A percentile compares a stretch with the other conserved stretches of the same genome.
phyloP scores from a whole-genome alignment of 1,140 invertebrate species.

The Drosophila pseudoobscura region DNA sequence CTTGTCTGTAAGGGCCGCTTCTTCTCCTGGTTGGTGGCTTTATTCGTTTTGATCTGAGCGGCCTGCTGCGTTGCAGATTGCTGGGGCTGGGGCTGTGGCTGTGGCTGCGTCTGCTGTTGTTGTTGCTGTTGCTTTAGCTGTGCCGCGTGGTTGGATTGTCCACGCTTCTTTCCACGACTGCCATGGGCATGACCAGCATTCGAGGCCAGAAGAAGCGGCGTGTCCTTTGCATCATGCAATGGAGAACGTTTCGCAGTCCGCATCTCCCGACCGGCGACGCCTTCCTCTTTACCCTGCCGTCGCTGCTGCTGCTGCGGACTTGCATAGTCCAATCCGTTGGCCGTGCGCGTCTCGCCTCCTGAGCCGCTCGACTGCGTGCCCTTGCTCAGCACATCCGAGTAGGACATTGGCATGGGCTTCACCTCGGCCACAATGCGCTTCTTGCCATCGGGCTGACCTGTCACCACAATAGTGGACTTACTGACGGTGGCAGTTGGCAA shows the following conservation, averaged over 20 bases:
- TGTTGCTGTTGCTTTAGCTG: slow-evolving; percentile 44
- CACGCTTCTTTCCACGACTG: slow-evolving; percentile 59
- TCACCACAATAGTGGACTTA: slow-evolving; percentile 70
- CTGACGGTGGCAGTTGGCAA: slow-evolving; percentile 51
- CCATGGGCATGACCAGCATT: slow-evolving; percentile 34
- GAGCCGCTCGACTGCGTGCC: slow-evolving; percentile 68
- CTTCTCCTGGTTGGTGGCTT: slow-evolving; percentile 43
- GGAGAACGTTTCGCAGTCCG: slow-evolving; percentile 68
- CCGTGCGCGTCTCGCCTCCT: slow-evolving; percentile 23
- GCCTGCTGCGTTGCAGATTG: slow-evolving; percentile 19
- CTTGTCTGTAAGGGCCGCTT: slow-evolving; percentile 52
- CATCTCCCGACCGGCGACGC: slow-evolving; percentile 36
- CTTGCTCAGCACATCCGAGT: slow-evolving; percentile 92
- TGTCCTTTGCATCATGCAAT: slow-evolving; percentile 70
- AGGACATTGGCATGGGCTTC: slow-evolving; percentile 92
- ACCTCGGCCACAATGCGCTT: slow-evolving; percentile 92
- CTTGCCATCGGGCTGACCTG: slow-evolving; percentile 74
- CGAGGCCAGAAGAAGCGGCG: slow-evolving; percentile 3
- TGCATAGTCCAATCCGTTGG: slow-evolving; percentile 39
- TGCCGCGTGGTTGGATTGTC: slow-evolving; percentile 40
- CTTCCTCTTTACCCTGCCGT: slow-evolving; percentile 59
- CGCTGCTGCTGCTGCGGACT: slow-evolving; percentile 26
- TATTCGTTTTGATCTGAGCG: slow-evolving; percentile 38
- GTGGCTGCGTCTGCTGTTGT: slow-evolving; percentile 1
- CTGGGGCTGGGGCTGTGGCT: slow-evolving; percentile 22